Evolutionary conservation across 1,140 invertebrate genomes (phyloP), one percentile per base, ranked within the genome.

Genomic region (Drosophila santomea): DNA sequence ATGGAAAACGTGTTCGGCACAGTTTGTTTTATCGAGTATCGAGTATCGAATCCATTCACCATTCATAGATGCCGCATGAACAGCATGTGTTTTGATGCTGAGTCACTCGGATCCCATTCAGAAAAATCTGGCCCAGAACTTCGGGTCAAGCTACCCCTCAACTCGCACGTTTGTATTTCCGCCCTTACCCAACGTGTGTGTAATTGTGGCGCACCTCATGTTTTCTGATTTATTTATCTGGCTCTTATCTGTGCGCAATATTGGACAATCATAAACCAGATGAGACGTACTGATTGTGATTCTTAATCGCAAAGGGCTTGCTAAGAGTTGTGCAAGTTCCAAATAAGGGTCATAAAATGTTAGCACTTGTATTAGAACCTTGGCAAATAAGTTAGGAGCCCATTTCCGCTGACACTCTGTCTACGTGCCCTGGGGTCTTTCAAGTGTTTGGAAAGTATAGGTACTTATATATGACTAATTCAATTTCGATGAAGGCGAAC

Each of bases 1-100:
- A 72, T 88, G 74, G 78, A 78, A 81, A 85, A 66, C 66, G 47
- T 73, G 63, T 58, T 45, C 47, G 74, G 28, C 43, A 54, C 15
- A 39, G 25, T 51, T 43, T 25, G 44, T 77, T 75, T 59, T 71
- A 74, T 79, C 58, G 55, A 58, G 20, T 71, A 74, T 79, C 58
- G 55, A 58, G 20, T 71, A 58, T 64, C 44, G 23, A 81, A 66
- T 86, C n/a, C 82, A 78, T 86, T 80, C 48, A 62, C 38, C 36
- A 63, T 74, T 76, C 74, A 76, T 60, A 36, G 20, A 61, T 61
- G 25, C 39, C 6, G 38, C 12, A 28, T 43, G 25, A 57, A 20
- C 51, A 78, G 61, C 81, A 84, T 88, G 64, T 78, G 79, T 54
- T 52, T 59, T 43, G 39, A 32, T 32, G 10, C 60, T 63, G 47